Evolutionary conservation across 1,140 invertebrate species (phyloP).

Genomic region (Drosophila pectinifera): DNA sequence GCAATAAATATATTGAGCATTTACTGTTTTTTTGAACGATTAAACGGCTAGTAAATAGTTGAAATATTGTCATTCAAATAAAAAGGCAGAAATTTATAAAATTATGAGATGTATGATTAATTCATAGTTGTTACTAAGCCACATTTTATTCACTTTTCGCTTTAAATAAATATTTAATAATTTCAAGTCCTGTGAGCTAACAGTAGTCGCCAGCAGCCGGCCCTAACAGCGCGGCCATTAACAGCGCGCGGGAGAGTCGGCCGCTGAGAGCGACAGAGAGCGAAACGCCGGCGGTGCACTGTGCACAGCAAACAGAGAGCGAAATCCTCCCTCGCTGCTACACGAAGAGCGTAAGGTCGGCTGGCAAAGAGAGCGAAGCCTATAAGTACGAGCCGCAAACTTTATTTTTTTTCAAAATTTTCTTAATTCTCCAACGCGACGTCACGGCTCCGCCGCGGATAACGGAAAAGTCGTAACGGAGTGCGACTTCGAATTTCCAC

Average conservation of each 20-base stretch:
- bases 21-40: too few relatives aligned
- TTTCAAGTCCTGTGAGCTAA: neutral
- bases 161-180: neutral
- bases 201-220: neutral
- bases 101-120: too few relatives aligned
- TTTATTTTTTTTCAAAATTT: conserved; percentile 17
- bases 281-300: conserved; percentile 7
- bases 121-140: too few relatives aligned
- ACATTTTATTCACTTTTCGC: too few relatives aligned
- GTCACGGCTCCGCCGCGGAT: conserved; percentile 15
- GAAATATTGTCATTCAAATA: too few relatives aligned
- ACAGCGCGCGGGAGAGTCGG: neutral
- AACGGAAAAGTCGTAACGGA: conserved; percentile 16
- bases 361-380: conserved; percentile 13
- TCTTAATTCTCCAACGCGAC: conserved; percentile 11
- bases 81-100: too few relatives aligned
- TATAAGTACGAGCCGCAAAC: conserved; percentile 18
- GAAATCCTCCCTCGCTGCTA: conserved; percentile 3
- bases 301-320: neutral
- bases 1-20: too few relatives aligned
- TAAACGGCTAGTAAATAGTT: too few relatives aligned
- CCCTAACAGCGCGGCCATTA: neutral
- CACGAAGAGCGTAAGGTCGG: neutral
- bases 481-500: conserved; percentile 13
- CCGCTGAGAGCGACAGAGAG: neutral